phyloP scores from a whole-genome alignment of 2,888 invertebrate genomes.

The Drosophila anomelani region DNA sequence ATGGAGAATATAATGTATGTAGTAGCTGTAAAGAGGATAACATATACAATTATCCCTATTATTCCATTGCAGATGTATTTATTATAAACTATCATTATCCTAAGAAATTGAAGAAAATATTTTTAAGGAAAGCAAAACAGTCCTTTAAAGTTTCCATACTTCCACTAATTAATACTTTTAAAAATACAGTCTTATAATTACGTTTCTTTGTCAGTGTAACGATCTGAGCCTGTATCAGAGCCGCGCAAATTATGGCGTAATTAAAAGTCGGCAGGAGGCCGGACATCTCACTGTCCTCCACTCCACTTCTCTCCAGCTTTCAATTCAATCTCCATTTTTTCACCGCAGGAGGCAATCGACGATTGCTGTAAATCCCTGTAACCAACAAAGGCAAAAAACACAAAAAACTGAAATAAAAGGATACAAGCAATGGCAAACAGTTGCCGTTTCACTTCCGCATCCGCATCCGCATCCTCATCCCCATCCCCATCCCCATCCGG shows the following conservation, averaged over 20 bases:
- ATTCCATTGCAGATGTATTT: neutral
- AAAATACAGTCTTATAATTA: neutral
- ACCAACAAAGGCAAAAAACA: constrained; percentile 50
- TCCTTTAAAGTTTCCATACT: neutral
- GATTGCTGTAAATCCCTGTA: constrained; percentile 66
- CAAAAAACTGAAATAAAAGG: constrained; percentile 19
- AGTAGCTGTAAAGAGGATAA: neutral
- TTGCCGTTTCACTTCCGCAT: constrained; percentile 45
- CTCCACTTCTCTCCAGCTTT: neutral
- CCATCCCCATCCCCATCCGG: neutral
- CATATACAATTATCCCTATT: neutral
- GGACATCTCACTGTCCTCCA: constrained; percentile 16
- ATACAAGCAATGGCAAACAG: constrained; percentile 54
- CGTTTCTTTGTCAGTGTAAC: constrained; percentile 16
- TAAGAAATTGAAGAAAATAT: neutral
- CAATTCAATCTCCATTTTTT: constrained; percentile 25
- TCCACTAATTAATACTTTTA: neutral
- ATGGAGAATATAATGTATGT: neutral
- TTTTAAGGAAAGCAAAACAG: too few relatives aligned
- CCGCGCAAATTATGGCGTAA: constrained; percentile 67
- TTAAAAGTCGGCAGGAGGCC: constrained; percentile 57
- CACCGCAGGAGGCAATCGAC: constrained; percentile 35
- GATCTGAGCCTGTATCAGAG: constrained; percentile 11
- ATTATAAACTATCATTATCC: neutral
- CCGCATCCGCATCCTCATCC: constrained; percentile 9